Evolutionary conservation across 2,888 invertebrate genomes (phyloP), one percentile per base, ranked within the genome.

Genomic region (Arctia plantaginis): DNA sequence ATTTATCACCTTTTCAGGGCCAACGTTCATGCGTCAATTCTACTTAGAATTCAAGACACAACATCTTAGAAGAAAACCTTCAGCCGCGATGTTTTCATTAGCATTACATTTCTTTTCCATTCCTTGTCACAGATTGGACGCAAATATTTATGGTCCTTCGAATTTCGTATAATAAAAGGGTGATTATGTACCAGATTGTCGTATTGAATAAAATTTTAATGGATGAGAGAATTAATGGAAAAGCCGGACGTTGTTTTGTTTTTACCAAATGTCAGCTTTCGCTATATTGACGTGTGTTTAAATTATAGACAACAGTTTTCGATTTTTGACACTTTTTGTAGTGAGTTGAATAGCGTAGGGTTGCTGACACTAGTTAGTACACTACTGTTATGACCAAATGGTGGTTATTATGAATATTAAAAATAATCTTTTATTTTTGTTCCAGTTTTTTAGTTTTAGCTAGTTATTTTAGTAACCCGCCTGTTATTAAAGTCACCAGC

Each of bases 71-170:
- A 68, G 64, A 68, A 68, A 72, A 68, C 44, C 68, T 39, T 30
- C 64, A 12, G 62, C 67, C 67, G 20, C 74, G 74, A 68, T 64
- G 71, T 75, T 75, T 75, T 75, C 74, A 75, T 75, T 71, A 71
- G 64, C 64, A 65, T 69, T 64, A 69, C 51, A 73, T 73, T 73
- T 73, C 73, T 73, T 73, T 73, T 62, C 68, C 68, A 68, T 73
- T 64, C n/a, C 59, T 62, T 73, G 64, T 47, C 64, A 73, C 73
- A 73, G 62, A 73, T 69, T 73, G 68, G 64, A 68, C 33, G 68
- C 64, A 68, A 73, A 73, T 73, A 69, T 73, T 72, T 69, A 73
- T 73, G 73, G 62, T 64, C 30, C 59, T 73, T 69, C 64, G 35
- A 72, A 72, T 68, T 69, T 73, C 73, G 23, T 47, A 68, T 47